These are phyloP conservation scores for Ormyrus labotus DNA, from an alignment of 2,888 invertebrate species.

Conservation along the genomic window DNA sequence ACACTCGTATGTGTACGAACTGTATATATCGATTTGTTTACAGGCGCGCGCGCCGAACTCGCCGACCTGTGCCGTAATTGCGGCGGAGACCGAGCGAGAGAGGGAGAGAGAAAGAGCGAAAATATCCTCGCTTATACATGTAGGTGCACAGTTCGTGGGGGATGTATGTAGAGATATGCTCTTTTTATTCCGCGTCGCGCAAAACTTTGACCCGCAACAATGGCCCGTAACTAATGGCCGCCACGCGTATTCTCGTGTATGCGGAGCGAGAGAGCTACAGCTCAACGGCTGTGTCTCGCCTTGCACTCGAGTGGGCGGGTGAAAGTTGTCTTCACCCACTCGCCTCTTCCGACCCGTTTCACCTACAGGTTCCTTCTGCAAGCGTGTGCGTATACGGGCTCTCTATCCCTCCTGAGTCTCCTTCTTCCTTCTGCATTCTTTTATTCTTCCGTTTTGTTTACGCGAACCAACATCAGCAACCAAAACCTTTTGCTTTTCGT, in stretches of 20 bases:
- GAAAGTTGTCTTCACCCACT: constrained; percentile 69
- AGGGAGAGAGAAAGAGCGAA: background rate
- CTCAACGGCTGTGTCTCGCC: constrained; percentile 42
- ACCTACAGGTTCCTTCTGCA: background rate
- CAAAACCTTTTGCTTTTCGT: no score
- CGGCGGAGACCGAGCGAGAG: background rate
- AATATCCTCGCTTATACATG: background rate
- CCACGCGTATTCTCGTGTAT: constrained; percentile 15
- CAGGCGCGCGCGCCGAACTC: constrained; percentile 29
- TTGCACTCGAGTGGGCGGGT: constrained; percentile 66
- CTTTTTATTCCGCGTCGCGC: constrained; percentile 25
- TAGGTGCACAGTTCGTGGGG: no score
- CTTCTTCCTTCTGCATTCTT: constrained; percentile 16
- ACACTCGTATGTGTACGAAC: background rate
- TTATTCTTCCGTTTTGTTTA: constrained; percentile 22
- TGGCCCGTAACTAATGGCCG: constrained; percentile 61
- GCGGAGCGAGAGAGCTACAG: background rate
- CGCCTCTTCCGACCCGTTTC: constrained; percentile 40
- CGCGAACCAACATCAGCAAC: background rate
- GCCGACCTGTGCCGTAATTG: constrained; percentile 48
- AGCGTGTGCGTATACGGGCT: background rate
- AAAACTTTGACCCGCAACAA: constrained; percentile 62
- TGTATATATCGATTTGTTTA: constrained; percentile 53
- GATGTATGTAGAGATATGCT: background rate
- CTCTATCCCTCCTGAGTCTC: background rate